These are phyloP conservation scores for Pachymerium ferrugineum DNA, from an alignment of 2,888 invertebrate genomes.

Conservation along the genomic window DNA sequence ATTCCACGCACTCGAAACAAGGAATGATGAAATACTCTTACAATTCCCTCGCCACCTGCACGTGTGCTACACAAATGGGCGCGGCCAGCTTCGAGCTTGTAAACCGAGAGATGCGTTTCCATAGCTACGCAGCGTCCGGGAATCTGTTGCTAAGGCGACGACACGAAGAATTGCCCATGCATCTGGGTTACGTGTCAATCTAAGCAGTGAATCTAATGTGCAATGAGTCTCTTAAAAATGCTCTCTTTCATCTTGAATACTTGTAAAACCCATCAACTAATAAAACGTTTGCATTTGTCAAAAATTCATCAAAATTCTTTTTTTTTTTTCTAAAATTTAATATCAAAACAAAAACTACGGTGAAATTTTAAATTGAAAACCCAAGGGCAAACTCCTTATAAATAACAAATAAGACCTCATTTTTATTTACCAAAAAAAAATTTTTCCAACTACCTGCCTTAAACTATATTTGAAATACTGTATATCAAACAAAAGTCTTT, in stretches of 20 bases:
- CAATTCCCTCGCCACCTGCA: slow-evolving; percentile 8
- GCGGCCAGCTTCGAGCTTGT: background rate
- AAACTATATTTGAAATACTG: no score
- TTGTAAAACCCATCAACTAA: background rate
- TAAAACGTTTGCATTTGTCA: background rate
- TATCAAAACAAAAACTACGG: no score
- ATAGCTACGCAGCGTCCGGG: background rate
- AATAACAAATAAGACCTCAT: no score
- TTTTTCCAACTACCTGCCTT: no score
- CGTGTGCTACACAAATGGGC: background rate
- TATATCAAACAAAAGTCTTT: no score
- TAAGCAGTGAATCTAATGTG: background rate
- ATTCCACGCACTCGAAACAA: slow-evolving; percentile 10
- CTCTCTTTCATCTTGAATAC: background rate
- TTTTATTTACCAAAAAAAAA: no score
- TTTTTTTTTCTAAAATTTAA: background rate
- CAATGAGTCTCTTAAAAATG: background rate
- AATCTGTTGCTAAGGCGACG: background rate
- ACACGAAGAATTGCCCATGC: background rate
- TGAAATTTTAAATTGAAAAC: no score
- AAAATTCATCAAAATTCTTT: background rate
- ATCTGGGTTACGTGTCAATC: background rate
- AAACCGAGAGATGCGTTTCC: slow-evolving; percentile 8
- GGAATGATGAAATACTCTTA: background rate
- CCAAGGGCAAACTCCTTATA: no score